A percentile compares a stretch with the other conserved stretches of the same genome.
phyloP scores from a whole-genome alignment of 2,888 invertebrate species.

The Alentia gelatinosa region DNA sequence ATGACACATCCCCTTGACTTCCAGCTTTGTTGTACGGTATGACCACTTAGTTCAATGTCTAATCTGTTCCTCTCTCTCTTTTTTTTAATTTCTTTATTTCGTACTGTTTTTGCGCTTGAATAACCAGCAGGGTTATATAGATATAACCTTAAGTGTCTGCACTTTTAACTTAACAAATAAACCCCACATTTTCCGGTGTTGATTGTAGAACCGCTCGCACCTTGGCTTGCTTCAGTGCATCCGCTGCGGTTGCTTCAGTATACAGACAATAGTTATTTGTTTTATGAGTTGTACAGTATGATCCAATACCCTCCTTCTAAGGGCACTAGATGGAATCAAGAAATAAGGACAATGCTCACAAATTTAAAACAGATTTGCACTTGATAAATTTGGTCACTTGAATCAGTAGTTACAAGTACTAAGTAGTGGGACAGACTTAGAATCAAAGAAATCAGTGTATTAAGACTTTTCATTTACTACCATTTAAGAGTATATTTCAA shows the following conservation, averaged over 20 bases:
- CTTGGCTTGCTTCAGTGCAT: conserved; percentile 27
- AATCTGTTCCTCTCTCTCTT: not conserved
- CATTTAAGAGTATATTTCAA: not conserved
- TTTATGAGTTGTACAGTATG: not conserved
- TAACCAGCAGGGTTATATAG: not conserved
- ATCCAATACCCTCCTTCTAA: not conserved
- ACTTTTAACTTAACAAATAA: not conserved
- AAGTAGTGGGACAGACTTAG: not conserved
- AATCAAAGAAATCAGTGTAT: not conserved
- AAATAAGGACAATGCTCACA: conserved; percentile 13
- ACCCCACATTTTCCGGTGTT: not conserved
- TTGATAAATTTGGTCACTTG: not conserved
- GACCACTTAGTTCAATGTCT: not conserved
- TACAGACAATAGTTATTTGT: not conserved
- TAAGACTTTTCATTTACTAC: not conserved
- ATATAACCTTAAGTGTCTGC: not conserved
- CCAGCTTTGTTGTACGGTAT: conserved; percentile 14
- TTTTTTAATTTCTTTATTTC: not conserved
- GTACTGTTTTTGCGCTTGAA: not conserved
- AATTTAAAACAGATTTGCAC: not conserved
- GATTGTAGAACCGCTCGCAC: not conserved
- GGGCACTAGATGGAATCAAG: conserved; percentile 6
- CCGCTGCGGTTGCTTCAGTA: not conserved
- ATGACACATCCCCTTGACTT: not conserved
- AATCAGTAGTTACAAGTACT: not conserved